A percentile compares a stretch with the other conserved stretches of the same genome.
Conservation (phyloP, 37 sponge, comb jelly and placozoan genomes). For the Petrosia ficiformis region DNA sequence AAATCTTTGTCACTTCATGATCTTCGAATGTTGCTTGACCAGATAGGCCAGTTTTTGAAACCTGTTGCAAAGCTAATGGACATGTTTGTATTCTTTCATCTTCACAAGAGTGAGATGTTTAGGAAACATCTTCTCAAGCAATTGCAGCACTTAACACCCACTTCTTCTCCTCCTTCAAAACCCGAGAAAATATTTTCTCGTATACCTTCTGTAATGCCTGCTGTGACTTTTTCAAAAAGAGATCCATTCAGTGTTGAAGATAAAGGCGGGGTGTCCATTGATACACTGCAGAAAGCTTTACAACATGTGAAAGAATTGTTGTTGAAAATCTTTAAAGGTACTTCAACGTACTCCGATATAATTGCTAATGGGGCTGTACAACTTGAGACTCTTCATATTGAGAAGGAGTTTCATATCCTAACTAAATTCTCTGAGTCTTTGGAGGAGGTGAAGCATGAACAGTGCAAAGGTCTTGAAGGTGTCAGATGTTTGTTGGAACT, state of each 20-base stretch:
- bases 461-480: not conserved
- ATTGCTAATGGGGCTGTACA: slow-evolving; percentile 39
- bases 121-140: slow-evolving; percentile 29
- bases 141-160: not conserved
- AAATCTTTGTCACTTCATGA: slow-evolving; percentile 8
- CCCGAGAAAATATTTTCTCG: not conserved
- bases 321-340: slow-evolving; percentile 38
- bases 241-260: not conserved
- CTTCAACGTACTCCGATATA: slow-evolving; percentile 51
- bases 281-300: slow-evolving; percentile 9
- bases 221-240: not conserved
- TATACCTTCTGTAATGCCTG: not conserved
- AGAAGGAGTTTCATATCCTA: slow-evolving; percentile 9
- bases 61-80: slow-evolving; percentile 25
- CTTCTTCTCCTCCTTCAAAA: no score
- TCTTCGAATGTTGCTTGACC: slow-evolving; percentile 3
- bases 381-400: slow-evolving; percentile 8
- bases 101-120: slow-evolving; percentile 45
- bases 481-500: slow-evolving; percentile 38
- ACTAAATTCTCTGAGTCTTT: not conserved
- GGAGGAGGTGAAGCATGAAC: not conserved
- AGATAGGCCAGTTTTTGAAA: slow-evolving; percentile 18
- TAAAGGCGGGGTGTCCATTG: slow-evolving; percentile 10
- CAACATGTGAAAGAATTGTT: slow-evolving; percentile 19
- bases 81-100: slow-evolving; percentile 50